Base-by-base conservation (phyloP, 2,113 vertebrate species). In the Onychorhynchus coronatus region DNA sequence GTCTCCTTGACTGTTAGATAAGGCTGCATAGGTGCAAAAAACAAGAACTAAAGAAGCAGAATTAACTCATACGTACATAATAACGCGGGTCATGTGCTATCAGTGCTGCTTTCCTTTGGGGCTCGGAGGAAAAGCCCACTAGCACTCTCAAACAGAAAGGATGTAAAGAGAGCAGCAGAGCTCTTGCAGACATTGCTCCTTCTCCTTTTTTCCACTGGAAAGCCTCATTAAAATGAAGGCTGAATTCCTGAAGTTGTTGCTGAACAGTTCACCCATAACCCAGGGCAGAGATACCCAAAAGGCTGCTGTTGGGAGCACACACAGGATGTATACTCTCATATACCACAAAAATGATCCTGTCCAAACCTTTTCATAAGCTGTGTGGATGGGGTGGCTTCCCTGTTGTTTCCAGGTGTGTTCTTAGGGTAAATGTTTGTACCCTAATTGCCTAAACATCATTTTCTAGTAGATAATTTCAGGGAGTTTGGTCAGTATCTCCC, bases 1-100 rank as follows among this genome's bases (percentile, higher is more conserved):
- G 97, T 99, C 99, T 92, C 98, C 99, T 94, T 98, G 98, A 94
- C 98, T 98, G 97, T 98, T 99, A 91, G 99, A 99, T 97, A 99
- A 98, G 85, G 99, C 99, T 99, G 98, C 50, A 33, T 84, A 94
- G 35, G 95, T 89, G 96, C 94, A 94, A 96, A 96, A 93, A 93
- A 97, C 76, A 95, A 97, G 88, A 91, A 95, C 90, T 93, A 89
- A 91, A 95, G 91, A 91, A 67, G 67, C 56, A 77, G 91, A 93
- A 96, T 95, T 89, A 96, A 96, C 95, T 96, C 91, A 92, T 55
- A 91, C 4, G 9, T 92, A 95, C 95, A 84, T 23, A 92, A 89
- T 35, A 95, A 95, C 0, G 18, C 56, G 91, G 56, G 80, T 95
- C 79, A 96, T 39, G 76, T 0, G 30, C 72, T 92, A 72, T 35